Base-by-base conservation (phyloP, 1,140 invertebrate species). In the Drosophila kanapiae region DNA sequence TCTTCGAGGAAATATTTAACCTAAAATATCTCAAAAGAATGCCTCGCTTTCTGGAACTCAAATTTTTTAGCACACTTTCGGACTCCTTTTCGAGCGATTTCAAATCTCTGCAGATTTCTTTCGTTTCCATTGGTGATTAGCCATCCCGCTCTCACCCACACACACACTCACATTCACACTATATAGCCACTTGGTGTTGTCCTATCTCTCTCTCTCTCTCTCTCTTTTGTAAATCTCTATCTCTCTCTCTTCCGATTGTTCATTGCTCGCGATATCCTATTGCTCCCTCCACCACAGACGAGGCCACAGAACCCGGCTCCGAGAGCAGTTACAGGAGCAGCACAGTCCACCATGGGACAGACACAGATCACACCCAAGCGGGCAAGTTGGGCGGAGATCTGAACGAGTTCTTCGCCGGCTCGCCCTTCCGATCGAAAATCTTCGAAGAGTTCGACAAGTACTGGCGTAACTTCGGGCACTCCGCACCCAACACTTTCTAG, bases 391-490 rank as follows among this genome's bases (percentile, higher is more conserved):
- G 64, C 65, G 76, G 75, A 37, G 75, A 63, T 56, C 78, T 91
- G 61, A 75, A 82, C 58, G 87, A 92, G 54, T 76, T 90, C 33
- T 92, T 92, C 45, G 87, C 82, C 54, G 75, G 72, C 49, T 92
- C 91, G 48, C 91, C 91, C 49, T 92, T 92, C 48, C 85, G 79
- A 11, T 84, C 80, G 49, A 80, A 86, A 72, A 92, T 92, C 69
- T 77, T 79, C 49, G 91, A 92, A 64, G 91, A 92, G 54, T 92
- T 92, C 59, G 82, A 92, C 78, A 90, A 88, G 64, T 92, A 91
- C 78, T 92, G 91, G 91, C 91, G 84, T 31, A 91, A 91, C 71
- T 92, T 92, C 62, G 84, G 92, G 47, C 68, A 72, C 47, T 61
- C 59, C 40, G 49, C 67, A 16, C 70, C 71, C 42, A 78, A 83